These are phyloP conservation scores for Peromyscus leucopus DNA, from an alignment of 2,113 vertebrate species.

Conservation along the genomic window DNA sequence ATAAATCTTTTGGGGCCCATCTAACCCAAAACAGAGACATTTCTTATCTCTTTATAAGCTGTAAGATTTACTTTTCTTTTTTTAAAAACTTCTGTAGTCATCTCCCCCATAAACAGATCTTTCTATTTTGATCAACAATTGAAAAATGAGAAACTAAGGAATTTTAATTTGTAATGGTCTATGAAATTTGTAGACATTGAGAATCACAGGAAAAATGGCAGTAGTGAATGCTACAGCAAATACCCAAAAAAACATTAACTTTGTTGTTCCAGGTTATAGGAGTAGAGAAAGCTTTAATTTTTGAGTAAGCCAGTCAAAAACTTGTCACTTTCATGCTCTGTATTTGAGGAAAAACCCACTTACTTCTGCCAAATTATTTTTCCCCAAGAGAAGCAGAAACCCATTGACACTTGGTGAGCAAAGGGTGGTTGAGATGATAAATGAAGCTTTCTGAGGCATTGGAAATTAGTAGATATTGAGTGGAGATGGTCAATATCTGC, in stretches of 20 bases:
- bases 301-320: background rate
- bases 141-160: background rate
- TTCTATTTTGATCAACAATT: background rate
- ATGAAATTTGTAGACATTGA: background rate
- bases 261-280: background rate
- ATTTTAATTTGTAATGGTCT: background rate
- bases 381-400: background rate
- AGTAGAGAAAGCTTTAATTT: background rate
- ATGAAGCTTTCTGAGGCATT: background rate
- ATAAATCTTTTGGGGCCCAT: background rate
- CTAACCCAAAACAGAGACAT: background rate
- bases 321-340: background rate
- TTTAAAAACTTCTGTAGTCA: background rate
- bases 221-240: background rate
- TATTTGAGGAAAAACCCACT: background rate
- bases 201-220: background rate
- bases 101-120: background rate
- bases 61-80: background rate
- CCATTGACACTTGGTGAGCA: background rate
- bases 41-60: background rate
- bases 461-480: background rate
- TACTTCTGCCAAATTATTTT: background rate
- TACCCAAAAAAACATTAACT: fast-evolving
- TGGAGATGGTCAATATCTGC: background rate
- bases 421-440: background rate